Conservation (phyloP, 2,888 invertebrate genomes). For the Cheilosia soror region DNA sequence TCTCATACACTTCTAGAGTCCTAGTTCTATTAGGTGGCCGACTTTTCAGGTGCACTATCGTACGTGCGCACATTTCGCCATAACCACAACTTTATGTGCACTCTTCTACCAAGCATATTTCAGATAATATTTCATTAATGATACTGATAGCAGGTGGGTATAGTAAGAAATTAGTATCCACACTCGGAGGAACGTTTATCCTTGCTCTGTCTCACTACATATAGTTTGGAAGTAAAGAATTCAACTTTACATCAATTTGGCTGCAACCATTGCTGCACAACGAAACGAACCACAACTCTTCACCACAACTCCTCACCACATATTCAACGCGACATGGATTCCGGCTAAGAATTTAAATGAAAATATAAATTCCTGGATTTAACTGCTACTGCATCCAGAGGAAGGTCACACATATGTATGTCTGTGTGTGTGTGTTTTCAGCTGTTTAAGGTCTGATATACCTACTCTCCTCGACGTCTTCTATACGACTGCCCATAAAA, state of each 20-base stretch:
- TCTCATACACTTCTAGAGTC: neutral
- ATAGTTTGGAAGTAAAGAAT: slow-evolving; percentile 5
- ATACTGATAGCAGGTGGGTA: slow-evolving; percentile 54
- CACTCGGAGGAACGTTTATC: slow-evolving; percentile 22
- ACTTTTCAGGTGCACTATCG: slow-evolving; percentile 14
- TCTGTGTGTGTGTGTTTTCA: slow-evolving; percentile 1
- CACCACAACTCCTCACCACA: slow-evolving; percentile 64
- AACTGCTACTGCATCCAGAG: slow-evolving; percentile 58
- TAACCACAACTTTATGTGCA: slow-evolving; percentile 8
- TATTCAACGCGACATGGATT: slow-evolving; percentile 72
- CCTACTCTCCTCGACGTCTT: slow-evolving; percentile 44
- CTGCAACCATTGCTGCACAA: slow-evolving; percentile 36
- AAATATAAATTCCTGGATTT: slow-evolving; percentile 74
- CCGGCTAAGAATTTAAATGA: slow-evolving; percentile 71
- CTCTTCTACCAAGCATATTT: neutral
- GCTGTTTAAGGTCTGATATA: slow-evolving; percentile 56
- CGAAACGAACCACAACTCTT: slow-evolving; percentile 45
- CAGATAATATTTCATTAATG: slow-evolving; percentile 60
- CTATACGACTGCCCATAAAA: slow-evolving; percentile 66
- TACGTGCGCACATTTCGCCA: neutral
- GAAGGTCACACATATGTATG: slow-evolving; percentile 5
- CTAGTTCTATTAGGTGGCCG: neutral
- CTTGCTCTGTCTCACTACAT: neutral
- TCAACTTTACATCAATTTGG: slow-evolving; percentile 53
- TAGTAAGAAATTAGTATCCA: slow-evolving; percentile 60